A percentile compares a stretch with the other conserved stretches of the same genome.
These are phyloP conservation scores for Drosophila kurseongensis DNA, from an alignment of 1,140 invertebrate genomes.

Conservation along the genomic window DNA sequence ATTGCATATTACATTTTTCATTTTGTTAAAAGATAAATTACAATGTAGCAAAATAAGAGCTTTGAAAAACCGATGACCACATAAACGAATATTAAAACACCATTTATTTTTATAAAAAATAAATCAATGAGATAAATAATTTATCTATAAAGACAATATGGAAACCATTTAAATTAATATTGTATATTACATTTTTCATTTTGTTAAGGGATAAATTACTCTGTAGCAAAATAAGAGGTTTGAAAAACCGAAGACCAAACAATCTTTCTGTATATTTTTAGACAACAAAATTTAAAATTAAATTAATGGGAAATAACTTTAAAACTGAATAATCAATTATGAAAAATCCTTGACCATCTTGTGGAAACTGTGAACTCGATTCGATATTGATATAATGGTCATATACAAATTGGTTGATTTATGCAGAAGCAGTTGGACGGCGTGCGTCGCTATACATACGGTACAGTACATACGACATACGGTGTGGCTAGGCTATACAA, in stretches of 20 bases:
- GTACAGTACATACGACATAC: constrained; percentile 19
- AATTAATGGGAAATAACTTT: not conserved
- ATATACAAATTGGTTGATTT: not conserved
- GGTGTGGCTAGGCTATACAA: constrained; percentile 25
- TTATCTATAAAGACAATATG: not conserved
- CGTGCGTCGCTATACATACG: constrained; percentile 10
- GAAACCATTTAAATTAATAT: no score
- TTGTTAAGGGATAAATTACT: no score
- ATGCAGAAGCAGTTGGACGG: constrained; percentile 39
- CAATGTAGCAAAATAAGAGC: not conserved
- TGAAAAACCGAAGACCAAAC: not conserved
- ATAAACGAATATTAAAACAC: not conserved
- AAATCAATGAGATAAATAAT: no score
- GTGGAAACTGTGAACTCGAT: not conserved
- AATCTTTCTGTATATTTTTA: not conserved
- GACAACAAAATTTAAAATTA: not conserved
- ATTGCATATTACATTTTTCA: no score
- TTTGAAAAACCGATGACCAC: not conserved
- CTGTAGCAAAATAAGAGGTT: not conserved
- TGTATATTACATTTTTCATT: no score
- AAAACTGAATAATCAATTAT: no score
- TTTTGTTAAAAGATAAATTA: no score
- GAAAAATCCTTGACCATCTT: not conserved
- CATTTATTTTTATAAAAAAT: no score
- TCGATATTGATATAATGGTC: not conserved